Evolutionary conservation across 2,113 vertebrate genomes (phyloP), one percentile per base, ranked within the genome.

Genomic region (Phalacrocorax brasilianus): DNA sequence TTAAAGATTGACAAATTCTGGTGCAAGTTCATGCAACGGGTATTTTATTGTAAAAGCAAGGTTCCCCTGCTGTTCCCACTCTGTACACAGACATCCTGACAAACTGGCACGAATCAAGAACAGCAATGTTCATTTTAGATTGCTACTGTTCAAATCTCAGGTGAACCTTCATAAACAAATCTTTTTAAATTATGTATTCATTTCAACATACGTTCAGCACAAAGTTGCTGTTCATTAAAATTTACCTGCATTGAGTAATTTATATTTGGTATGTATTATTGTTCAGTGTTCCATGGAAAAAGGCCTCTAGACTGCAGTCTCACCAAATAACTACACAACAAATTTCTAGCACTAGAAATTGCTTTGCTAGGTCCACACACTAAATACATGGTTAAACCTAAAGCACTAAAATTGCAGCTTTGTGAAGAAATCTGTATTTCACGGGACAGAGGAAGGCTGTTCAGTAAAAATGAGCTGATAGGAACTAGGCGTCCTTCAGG

Each of bases 211-310:
- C 76, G 89, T 91, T 90, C 80, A 93, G 59, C 61, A 93, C 74
- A 95, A 18, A 93, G 96, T 33, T 58, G 59, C 53, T 93, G 45
- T 77, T 97, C 87, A 93, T 97, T 97, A 97, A 95, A 95, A 96
- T 97, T 96, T 91, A 96, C 91, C 77, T 71, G 27, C 9, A 67
- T 84, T 91, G 66, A 87, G 85, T 91, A 72, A 42, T 53, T 96
- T 95, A 91, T 96, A 65, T 95, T 94, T 96, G 33, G 77, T 92
- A 95, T 96, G 96, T 70, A 67, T 95, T 93, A 77, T 44, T 68
- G 65, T 59, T 55, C 77, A 94, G 23, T 1, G 1, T 74, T 95
- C 66, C 62, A 58, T 91, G 61, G 58, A 77, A 67, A 66, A 95
- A 94, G 28, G 44, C n/a, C 68, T 94, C 65, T 40, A 94, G 89